Percentiles rank a stretch among this genome's conserved stretches.
These are phyloP conservation scores for Todiramphus chloris DNA, from an alignment of 2,113 vertebrate genomes.

Conservation along the genomic window DNA sequence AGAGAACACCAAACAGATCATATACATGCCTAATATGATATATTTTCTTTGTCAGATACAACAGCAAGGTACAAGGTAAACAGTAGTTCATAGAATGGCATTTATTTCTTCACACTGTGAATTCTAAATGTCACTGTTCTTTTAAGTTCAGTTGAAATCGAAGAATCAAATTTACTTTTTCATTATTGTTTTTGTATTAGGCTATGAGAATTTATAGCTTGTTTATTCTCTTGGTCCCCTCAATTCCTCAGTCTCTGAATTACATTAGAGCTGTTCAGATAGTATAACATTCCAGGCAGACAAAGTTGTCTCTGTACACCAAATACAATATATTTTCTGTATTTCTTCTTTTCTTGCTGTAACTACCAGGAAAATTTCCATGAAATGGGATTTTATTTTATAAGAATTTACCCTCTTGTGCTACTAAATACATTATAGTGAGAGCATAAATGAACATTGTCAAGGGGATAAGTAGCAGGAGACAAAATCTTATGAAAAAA, in stretches of 20 bases:
- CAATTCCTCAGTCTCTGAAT: not conserved
- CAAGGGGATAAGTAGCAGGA: not conserved
- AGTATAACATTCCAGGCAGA: not conserved
- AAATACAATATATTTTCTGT: not conserved
- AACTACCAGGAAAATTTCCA: conserved; percentile 19
- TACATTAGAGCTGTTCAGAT: not conserved
- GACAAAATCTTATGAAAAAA: not conserved
- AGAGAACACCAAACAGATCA: not conserved
- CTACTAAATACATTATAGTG: not conserved
- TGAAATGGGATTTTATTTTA: conserved; percentile 47
- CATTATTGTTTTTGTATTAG: conserved; percentile 27
- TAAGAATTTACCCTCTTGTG: not conserved
- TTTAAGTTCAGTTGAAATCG: not conserved
- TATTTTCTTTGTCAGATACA: conserved; percentile 22
- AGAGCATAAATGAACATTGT: not conserved
- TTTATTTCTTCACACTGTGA: conserved; percentile 28
- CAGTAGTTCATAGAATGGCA: not conserved
- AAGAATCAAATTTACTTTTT: conserved; percentile 23
- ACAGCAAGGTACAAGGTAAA: not conserved
- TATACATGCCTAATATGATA: conserved; percentile 6
- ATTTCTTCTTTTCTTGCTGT: not conserved
- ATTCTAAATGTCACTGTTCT: conserved; percentile 23
- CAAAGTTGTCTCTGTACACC: not conserved
- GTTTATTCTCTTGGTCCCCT: not conserved
- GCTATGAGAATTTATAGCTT: not conserved